Percentiles rank a stretch among this genome's conserved stretches.
phyloP scores from a whole-genome alignment of 2,113 vertebrate species.

The Psilopogon haemacephalus region DNA sequence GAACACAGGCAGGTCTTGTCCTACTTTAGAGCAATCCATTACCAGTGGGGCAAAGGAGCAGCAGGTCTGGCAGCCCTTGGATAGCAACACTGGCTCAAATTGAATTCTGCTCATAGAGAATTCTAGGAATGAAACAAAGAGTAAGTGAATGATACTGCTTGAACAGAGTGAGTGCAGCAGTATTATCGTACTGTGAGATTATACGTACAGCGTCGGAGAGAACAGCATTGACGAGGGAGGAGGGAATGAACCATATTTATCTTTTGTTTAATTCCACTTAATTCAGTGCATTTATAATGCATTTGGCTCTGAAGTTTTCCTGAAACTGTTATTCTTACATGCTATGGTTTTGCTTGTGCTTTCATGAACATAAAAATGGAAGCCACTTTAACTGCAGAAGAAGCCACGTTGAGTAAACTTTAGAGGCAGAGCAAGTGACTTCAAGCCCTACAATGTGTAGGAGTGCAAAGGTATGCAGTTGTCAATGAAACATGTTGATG shows the following conservation, averaged over 20 bases:
- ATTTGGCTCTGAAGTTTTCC: not conserved
- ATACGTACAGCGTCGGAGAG: not conserved
- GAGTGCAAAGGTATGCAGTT: not conserved
- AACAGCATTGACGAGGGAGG: not conserved
- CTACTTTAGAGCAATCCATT: not conserved
- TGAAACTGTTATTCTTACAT: not conserved
- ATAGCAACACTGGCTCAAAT: not conserved
- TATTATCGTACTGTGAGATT: not conserved
- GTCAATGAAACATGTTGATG: not conserved
- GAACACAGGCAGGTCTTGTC: not conserved
- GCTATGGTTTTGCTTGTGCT: not conserved
- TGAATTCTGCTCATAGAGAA: not conserved
- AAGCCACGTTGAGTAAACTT: not conserved
- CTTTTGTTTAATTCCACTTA: conserved; percentile 33
- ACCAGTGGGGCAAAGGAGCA: not conserved
- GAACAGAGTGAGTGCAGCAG: not conserved
- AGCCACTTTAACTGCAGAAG: not conserved
- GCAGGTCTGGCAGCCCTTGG: not conserved
- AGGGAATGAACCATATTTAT: not conserved
- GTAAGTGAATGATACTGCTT: not conserved
- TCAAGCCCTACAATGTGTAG: not conserved
- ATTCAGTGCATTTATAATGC: not conserved
- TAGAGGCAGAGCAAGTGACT: not conserved
- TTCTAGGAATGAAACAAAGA: conserved; percentile 8
- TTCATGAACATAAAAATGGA: not conserved